Conservation (phyloP, 2,113 vertebrate genomes). For the cattle (Bos taurus) region ARS-UCD2.0 NC_037336.1:86151501-86152000, state of each 20-base stretch:
- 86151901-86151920: neutral
- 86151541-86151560: neutral
- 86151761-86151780: constrained; percentile 19
- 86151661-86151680: neutral
- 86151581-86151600: neutral
- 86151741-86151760: neutral
- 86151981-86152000: constrained; percentile 1
- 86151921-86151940: neutral
- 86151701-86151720: neutral
- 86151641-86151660: neutral
- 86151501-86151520: neutral
- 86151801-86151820: neutral
- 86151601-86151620: neutral
- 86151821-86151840: neutral
- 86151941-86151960: neutral
- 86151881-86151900: neutral
- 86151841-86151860: neutral
- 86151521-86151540: neutral
- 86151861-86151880: neutral
- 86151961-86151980: neutral
- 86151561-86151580: neutral
- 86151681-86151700: neutral
- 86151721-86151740: neutral
- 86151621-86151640: neutral
- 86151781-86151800: neutral